These are phyloP conservation scores for Mimas tiliae DNA, from an alignment of 2,888 invertebrate species.

Conservation along the genomic window DNA sequence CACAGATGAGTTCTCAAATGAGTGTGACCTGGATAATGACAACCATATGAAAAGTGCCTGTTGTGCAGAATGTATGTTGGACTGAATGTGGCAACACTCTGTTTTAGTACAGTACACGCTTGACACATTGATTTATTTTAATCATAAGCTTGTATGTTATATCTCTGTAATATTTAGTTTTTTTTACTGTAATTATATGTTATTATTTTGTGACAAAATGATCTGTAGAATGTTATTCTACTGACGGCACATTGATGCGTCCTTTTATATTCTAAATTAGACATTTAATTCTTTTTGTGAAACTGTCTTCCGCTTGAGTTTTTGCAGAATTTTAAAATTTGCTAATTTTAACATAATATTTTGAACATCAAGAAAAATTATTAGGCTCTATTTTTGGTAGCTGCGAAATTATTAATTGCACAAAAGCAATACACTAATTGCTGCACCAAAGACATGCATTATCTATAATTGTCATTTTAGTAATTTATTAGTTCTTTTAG, in stretches of 20 bases:
- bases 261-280: slow-evolving; percentile 23
- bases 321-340: slow-evolving; percentile 14
- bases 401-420: slow-evolving; percentile 13
- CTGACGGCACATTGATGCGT: slow-evolving; percentile 9
- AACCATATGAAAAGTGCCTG: slow-evolving; percentile 63
- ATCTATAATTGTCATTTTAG: too few species aligned
- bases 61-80: slow-evolving; percentile 43
- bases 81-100: slow-evolving; percentile 12
- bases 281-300: slow-evolving; percentile 19
- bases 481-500: too few species aligned
- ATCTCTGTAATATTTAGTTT: slow-evolving; percentile 23
- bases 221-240: slow-evolving; percentile 6
- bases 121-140: slow-evolving; percentile 25
- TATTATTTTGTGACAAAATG: slow-evolving; percentile 25
- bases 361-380: not conserved
- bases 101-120: slow-evolving; percentile 10
- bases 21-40: slow-evolving; percentile 45
- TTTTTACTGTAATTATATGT: slow-evolving; percentile 26
- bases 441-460: too few species aligned
- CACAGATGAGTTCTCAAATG: slow-evolving; percentile 26
- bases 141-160: slow-evolving; percentile 23
- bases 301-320: slow-evolving; percentile 23
- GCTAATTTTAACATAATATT: not conserved
- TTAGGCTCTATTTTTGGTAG: not conserved
- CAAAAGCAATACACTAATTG: not conserved